Percentiles rank a stretch among this genome's conserved stretches.
These are phyloP conservation scores for Meliscaeva auricollis DNA, from an alignment of 2,888 invertebrate genomes.

Conservation along the genomic window DNA sequence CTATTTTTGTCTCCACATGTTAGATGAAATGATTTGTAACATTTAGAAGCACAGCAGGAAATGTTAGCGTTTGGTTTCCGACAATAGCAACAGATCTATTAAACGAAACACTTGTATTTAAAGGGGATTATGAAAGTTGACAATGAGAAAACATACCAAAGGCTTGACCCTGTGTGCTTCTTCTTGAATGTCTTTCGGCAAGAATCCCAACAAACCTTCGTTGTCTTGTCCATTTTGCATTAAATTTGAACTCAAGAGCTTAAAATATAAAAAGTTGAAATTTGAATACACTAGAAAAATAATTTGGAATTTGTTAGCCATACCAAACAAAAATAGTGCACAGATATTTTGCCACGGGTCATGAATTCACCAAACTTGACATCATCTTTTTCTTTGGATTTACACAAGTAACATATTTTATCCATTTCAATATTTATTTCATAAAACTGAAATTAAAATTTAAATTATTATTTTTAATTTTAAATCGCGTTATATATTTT, in stretches of 20 bases:
- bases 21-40: conserved; percentile 90
- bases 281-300: not conserved
- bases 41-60: conserved; percentile 88
- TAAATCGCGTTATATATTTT: not conserved
- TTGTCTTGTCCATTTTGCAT: conserved; percentile 88
- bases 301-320: conserved; percentile 30
- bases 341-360: conserved; percentile 85
- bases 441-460: conserved; percentile 17
- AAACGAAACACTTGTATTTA: conserved; percentile 72
- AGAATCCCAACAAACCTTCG: conserved; percentile 90
- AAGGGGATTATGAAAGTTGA: not conserved
- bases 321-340: conserved; percentile 92
- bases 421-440: conserved; percentile 38
- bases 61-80: conserved; percentile 88
- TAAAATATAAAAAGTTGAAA: not conserved
- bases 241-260: conserved; percentile 89
- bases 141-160: conserved; percentile 85
- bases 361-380: conserved; percentile 66
- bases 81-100: conserved; percentile 90
- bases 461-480: not conserved
- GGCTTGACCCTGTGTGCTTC: conserved; percentile 88
- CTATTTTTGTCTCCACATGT: conserved; percentile 89
- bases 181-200: conserved; percentile 87
- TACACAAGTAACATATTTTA: conserved; percentile 56
- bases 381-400: conserved; percentile 54